phyloP scores from a whole-genome alignment of 2,113 vertebrate genomes.

The Ceyx margarethae region DNA sequence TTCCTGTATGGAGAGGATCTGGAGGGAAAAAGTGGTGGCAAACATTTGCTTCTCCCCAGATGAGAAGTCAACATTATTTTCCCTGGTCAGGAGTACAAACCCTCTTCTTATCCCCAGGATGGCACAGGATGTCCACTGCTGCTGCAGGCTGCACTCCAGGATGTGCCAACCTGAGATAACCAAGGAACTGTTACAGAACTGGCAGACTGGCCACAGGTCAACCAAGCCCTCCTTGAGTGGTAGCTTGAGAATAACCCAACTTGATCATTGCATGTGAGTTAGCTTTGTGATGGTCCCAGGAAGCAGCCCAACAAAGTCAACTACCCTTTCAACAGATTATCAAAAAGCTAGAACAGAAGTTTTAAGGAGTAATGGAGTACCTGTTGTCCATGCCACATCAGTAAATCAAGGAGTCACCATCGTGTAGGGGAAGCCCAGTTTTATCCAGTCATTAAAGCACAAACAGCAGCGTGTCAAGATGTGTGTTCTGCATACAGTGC shows the following conservation, averaged over 20 bases:
- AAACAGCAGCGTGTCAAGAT: background rate
- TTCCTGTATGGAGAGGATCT: constrained; percentile 3
- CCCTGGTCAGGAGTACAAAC: background rate
- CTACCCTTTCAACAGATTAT: background rate
- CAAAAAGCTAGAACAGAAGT: background rate
- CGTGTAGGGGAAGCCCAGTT: background rate
- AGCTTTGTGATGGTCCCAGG: background rate
- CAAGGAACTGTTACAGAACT: background rate
- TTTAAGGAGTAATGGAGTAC: background rate
- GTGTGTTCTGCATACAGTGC: background rate
- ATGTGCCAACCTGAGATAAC: background rate
- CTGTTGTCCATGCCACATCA: background rate
- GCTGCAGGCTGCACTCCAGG: background rate
- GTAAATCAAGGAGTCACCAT: background rate
- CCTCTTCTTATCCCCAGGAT: background rate
- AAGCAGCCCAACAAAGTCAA: background rate
- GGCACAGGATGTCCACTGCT: background rate
- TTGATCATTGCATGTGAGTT: background rate
- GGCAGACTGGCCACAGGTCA: background rate
- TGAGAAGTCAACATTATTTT: background rate
- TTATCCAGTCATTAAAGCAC: background rate
- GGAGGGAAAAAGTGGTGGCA: constrained; percentile 10
- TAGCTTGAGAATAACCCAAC: background rate
- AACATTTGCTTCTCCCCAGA: background rate
- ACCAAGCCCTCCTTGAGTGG: background rate